Evolutionary conservation across 2,888 invertebrate species (phyloP).

Genomic region (Troilus luridus): DNA sequence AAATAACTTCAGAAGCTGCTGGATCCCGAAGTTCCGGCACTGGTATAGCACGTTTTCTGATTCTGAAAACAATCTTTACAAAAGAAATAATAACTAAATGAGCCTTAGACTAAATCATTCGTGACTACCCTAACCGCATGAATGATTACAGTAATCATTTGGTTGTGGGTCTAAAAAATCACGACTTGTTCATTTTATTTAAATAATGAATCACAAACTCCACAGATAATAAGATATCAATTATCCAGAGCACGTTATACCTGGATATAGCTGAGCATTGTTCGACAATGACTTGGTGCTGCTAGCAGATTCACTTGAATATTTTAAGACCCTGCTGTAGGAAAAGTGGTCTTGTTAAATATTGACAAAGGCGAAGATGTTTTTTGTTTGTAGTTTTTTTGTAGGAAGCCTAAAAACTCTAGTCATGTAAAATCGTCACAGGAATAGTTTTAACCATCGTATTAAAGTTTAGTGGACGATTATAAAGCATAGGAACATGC

Average conservation of each 20-base stretch:
- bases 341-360: slow-evolving; percentile 15
- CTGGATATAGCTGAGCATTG: neutral
- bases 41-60: too few species aligned
- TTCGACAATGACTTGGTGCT: slow-evolving; percentile 5
- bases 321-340: neutral
- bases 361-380: slow-evolving; percentile 1
- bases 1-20: too few species aligned
- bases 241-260: neutral
- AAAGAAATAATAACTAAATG: too few species aligned
- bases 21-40: too few species aligned
- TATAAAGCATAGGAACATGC: neutral
- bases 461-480: neutral
- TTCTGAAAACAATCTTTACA: too few species aligned
- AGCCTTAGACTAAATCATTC: too few species aligned
- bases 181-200: neutral
- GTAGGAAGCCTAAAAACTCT: neutral
- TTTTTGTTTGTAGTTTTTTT: neutral
- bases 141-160: too few species aligned
- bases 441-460: neutral
- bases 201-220: neutral
- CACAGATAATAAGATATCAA: neutral
- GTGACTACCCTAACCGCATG: too few species aligned
- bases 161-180: too few species aligned
- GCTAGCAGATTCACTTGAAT: slow-evolving; percentile 20
- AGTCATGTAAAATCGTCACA: neutral